These are phyloP conservation scores for Cryptophagus acutangulus DNA, from an alignment of 2,888 invertebrate species.

Conservation along the genomic window DNA sequence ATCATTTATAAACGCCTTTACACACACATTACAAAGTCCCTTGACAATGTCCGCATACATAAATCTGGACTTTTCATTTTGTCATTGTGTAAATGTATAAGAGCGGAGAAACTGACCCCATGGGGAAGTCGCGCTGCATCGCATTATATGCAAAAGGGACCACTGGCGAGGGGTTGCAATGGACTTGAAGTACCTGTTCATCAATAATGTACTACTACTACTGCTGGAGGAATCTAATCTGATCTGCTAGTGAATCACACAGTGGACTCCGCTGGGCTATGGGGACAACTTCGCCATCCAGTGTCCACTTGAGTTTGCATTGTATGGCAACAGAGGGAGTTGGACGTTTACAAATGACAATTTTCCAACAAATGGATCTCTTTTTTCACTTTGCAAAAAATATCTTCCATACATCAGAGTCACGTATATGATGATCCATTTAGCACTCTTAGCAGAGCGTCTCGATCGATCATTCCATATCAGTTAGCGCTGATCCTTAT, in stretches of 20 bases:
- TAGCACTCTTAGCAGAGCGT: too few species aligned
- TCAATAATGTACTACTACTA: conserved; percentile 47
- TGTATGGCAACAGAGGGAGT: conserved; percentile 18
- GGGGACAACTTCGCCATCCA: conserved; percentile 5
- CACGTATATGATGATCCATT: too few species aligned
- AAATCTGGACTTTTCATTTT: conserved; percentile 40
- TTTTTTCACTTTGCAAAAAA: conserved; percentile 10
- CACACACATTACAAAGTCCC: conserved; percentile 6
- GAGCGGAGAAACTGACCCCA: conserved; percentile 23
- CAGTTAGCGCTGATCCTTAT: too few species aligned
- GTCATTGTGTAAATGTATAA: conserved; percentile 20
- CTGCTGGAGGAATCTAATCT: conserved; percentile 44
- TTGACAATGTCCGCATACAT: conserved; percentile 27
- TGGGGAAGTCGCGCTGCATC: conserved; percentile 31
- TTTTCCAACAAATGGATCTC: not conserved
- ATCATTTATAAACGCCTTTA: conserved; percentile 5
- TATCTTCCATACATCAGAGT: too few species aligned
- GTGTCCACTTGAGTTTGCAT: conserved; percentile 14
- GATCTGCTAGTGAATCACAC: conserved; percentile 41
- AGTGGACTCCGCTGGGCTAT: not conserved
- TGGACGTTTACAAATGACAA: conserved; percentile 16
- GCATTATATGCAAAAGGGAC: conserved; percentile 27
- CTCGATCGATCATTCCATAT: too few species aligned
- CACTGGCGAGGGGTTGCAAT: conserved; percentile 27
- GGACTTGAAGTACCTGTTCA: conserved; percentile 46